Evolutionary conservation across 2,797 vertebrate species (phyloP).

Genomic region (Mustela erminea): DNA sequence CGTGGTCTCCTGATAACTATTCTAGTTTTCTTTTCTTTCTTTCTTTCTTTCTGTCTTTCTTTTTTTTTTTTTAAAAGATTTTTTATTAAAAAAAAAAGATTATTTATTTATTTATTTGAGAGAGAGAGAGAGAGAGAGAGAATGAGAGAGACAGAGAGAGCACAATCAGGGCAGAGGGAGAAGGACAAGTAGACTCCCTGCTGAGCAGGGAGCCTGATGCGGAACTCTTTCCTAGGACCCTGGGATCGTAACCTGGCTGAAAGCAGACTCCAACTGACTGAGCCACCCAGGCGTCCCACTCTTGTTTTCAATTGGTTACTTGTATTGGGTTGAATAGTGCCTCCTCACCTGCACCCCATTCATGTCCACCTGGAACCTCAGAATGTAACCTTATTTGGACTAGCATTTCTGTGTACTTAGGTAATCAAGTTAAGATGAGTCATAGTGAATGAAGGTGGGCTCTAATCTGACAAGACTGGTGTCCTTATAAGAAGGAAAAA

Average conservation of each 20-base stretch:
- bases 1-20: not conserved
- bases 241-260: too few relatives aligned
- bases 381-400: not conserved
- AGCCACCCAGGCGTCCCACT: not conserved
- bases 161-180: too few relatives aligned
- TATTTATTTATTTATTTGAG: too few relatives aligned
- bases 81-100: too few relatives aligned
- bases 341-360: not conserved
- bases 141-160: too few relatives aligned
- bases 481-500: not conserved
- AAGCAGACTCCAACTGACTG: too few relatives aligned
- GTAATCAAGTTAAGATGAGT: not conserved
- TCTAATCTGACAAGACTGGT: not conserved
- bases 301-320: not conserved
- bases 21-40: not conserved
- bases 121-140: too few relatives aligned
- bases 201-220: too few relatives aligned
- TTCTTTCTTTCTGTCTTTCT: too few relatives aligned
- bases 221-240: too few relatives aligned
- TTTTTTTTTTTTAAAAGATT: too few relatives aligned
- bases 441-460: not conserved
- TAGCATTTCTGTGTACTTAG: not conserved
- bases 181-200: too few relatives aligned
- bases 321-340: not conserved
- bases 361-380: not conserved